Conservation (phyloP, 2,888 invertebrate genomes). For the Pocota personata region DNA sequence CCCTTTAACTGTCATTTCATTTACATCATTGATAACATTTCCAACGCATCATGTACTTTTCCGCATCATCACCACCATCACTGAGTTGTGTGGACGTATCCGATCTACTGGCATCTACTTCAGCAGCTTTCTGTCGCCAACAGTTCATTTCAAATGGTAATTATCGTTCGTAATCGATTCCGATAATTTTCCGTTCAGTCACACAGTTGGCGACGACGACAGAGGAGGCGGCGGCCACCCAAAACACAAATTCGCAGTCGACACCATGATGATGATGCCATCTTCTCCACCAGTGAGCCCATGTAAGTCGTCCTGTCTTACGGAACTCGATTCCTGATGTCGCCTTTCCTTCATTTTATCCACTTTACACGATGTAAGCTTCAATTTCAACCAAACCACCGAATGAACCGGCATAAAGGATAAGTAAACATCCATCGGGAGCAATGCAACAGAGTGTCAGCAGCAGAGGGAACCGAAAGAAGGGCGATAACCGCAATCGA, state of each 20-base stretch:
- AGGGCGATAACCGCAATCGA: constrained; percentile 61
- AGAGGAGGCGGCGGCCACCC: not conserved
- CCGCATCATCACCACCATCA: constrained; percentile 46
- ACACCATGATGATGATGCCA: constrained; percentile 30
- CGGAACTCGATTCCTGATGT: constrained; percentile 14
- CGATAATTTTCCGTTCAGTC: constrained; percentile 70
- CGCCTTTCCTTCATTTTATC: constrained; percentile 24
- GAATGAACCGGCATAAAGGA: constrained; percentile 29
- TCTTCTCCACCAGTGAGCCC: constrained; percentile 1
- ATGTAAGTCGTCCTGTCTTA: constrained; percentile 32
- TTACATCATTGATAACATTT: constrained; percentile 26
- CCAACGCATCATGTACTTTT: constrained; percentile 32
- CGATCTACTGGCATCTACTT: constrained; percentile 6
- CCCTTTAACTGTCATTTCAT: constrained; percentile 50
- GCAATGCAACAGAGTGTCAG: constrained; percentile 45
- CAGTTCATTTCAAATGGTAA: constrained; percentile 69
- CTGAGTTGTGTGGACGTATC: not conserved
- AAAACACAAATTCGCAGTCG: constrained; percentile 41
- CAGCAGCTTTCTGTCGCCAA: constrained; percentile 64
- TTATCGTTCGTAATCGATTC: constrained; percentile 67
- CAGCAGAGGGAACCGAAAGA: constrained; percentile 1
- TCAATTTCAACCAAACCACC: constrained; percentile 52
- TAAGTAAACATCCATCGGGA: constrained; percentile 60
- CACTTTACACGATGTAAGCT: constrained; percentile 63
- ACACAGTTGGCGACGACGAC: constrained; percentile 23